Evolutionary conservation across 1,140 invertebrate genomes (phyloP), one percentile per base, ranked within the genome.

Genomic region (Orussus abietinus): DNA sequence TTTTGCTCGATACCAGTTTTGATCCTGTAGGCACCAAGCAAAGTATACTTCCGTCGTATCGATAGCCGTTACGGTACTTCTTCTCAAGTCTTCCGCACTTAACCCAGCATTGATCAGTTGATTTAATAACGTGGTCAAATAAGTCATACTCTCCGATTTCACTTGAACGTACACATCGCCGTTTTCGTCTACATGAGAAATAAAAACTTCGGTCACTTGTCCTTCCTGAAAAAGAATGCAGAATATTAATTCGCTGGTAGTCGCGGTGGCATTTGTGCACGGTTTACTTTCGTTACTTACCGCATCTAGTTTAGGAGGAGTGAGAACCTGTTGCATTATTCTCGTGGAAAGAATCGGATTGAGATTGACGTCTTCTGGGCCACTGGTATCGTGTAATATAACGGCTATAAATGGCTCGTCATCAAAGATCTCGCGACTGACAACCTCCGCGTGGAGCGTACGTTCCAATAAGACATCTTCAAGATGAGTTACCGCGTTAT

Each of bases 151-250:
- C 2, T 63, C 47, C 0, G 65, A 66, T 9, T 66, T 64, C 0
- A 77, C 15, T 30, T 78, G 74, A 0, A 79, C 47, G 39, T 63
- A 79, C 3, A 79, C 33, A 19, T 73, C 66, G 3, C 72, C 74
- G 15, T 64, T 53, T 0, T 56, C 21, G 11, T 62, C 64, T 9
- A 77, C 55, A 22, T 77, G 53, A 0, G 69, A 68, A 1, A 78
- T 45, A 14, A 65, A 66, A 5, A 75, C 72, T 41, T 74, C 62
- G 1, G 53, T 57, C 9, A 71, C 33, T 11, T 64, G 44, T 7
- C 53, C 60, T 4, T 53, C 53, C 63, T 74, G 21, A 17, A 32
- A 42, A 29, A 37, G n/a, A 37, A 41, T 13, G n/a, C n/a, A n/a
- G n/a, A n/a, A n/a, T n/a, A n/a, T n/a, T n/a, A n/a, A n/a, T n/a